Conservation (phyloP, 2,888 invertebrate genomes). For the Tetranychus piercei region DNA sequence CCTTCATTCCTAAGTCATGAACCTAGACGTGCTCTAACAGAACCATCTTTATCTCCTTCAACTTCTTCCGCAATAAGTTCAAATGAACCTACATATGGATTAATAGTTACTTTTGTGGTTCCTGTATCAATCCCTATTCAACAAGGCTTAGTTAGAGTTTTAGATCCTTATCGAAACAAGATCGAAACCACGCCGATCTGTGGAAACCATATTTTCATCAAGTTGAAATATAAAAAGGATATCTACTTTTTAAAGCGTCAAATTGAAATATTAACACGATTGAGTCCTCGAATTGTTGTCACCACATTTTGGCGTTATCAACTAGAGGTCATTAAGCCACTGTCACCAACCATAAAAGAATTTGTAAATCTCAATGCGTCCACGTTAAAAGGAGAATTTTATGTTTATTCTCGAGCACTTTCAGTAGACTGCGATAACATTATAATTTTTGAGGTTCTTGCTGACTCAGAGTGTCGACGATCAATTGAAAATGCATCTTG, state of each 20-base stretch:
- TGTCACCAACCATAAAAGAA: neutral
- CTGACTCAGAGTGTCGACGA: neutral
- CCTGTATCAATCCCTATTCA: neutral
- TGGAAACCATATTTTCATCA: neutral
- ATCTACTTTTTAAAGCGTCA: neutral
- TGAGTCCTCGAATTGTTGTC: neutral
- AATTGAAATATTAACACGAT: neutral
- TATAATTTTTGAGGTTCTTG: neutral
- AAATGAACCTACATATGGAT: neutral
- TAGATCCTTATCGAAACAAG: neutral
- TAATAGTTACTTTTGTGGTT: neutral
- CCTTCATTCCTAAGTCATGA: neutral
- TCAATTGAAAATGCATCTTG: neutral
- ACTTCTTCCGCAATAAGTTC: neutral
- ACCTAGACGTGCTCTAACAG: neutral
- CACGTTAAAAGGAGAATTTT: neutral
- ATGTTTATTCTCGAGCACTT: neutral
- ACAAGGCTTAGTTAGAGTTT: neutral
- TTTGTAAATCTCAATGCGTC: neutral
- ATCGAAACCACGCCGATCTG: neutral
- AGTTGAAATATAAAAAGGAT: neutral
- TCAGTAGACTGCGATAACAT: neutral
- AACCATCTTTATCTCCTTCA: neutral
- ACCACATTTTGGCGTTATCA: neutral
- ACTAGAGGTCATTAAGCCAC: neutral